Conservation (phyloP, 1,140 invertebrate genomes). For the Apis laboriosa region DNA sequence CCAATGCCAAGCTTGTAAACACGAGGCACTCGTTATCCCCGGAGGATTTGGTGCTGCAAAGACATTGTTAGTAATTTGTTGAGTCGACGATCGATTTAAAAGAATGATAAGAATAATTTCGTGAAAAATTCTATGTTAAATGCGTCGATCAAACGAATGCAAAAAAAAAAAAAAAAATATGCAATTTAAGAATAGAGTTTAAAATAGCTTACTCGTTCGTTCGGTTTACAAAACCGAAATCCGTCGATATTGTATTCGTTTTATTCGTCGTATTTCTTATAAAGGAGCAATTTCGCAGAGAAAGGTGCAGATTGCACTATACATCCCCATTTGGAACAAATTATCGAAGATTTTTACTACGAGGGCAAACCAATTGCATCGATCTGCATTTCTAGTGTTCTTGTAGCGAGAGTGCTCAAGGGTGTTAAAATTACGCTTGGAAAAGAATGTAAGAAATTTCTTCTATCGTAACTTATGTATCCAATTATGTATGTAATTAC, state of each 20-base stretch:
- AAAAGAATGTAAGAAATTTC: conserved; percentile 69
- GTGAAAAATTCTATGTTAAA: not conserved
- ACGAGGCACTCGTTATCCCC: conserved; percentile 83
- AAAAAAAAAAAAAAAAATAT: too few relatives aligned
- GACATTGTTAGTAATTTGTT: conserved; percentile 81
- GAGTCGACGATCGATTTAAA: not conserved
- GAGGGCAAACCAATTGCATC: conserved; percentile 83
- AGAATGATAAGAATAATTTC: not conserved
- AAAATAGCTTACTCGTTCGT: too few relatives aligned
- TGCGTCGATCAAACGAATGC: too few relatives aligned
- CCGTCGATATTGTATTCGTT: too few relatives aligned
- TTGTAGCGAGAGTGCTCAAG: conserved; percentile 81
- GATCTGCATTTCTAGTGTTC: conserved; percentile 83
- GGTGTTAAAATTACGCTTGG: conserved; percentile 83
- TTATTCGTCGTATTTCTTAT: not conserved
- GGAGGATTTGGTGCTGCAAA: conserved; percentile 85
- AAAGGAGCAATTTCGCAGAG: conserved; percentile 82
- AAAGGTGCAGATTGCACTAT: conserved; percentile 82
- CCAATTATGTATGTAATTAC: too few relatives aligned
- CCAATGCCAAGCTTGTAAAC: conserved; percentile 75
- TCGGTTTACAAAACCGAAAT: too few relatives aligned
- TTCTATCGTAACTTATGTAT: too few relatives aligned
- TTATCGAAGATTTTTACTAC: conserved; percentile 82
- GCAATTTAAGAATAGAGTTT: too few relatives aligned
- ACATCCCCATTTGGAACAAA: conserved; percentile 79